Conservation (phyloP, 2,797 vertebrate genomes). For the Phrynocephalus guinanensis region DNA sequence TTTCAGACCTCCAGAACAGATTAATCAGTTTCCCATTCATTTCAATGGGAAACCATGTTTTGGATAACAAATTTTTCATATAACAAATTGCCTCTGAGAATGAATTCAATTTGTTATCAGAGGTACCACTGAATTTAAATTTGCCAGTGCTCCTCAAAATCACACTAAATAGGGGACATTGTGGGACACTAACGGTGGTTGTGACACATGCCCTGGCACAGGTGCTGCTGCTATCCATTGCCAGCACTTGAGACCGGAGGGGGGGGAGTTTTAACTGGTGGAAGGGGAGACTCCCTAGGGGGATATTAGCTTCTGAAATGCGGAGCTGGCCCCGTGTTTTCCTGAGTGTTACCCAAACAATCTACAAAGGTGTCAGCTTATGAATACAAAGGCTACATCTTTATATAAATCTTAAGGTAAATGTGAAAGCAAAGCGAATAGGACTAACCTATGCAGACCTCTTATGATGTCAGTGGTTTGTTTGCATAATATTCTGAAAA, state of each 20-base stretch:
- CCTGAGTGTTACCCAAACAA: not conserved
- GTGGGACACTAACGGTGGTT: not conserved
- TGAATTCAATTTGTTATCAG: too few species aligned
- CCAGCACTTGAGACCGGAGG: not conserved
- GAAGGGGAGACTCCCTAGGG: not conserved
- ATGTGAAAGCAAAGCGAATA: conserved; percentile 43
- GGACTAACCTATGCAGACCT: not conserved
- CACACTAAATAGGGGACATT: not conserved
- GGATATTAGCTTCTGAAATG: not conserved
- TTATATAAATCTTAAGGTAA: not conserved
- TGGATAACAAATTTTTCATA: too few species aligned
- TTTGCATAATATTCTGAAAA: conserved; percentile 54
- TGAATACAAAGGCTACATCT: not conserved
- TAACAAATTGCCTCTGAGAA: too few species aligned
- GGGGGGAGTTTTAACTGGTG: not conserved
- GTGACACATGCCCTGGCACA: not conserved
- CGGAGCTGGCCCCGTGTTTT: not conserved
- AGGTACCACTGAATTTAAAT: not conserved
- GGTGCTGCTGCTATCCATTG: not conserved
- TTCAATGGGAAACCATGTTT: too few species aligned
- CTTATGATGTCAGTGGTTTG: conserved; percentile 55
- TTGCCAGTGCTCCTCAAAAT: not conserved
- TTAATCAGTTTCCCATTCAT: too few species aligned
- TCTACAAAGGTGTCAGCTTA: not conserved
- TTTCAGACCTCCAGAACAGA: too few species aligned